Evolutionary conservation across 2,888 invertebrate genomes (phyloP).

Genomic region (Eupithecia abbreviata): DNA sequence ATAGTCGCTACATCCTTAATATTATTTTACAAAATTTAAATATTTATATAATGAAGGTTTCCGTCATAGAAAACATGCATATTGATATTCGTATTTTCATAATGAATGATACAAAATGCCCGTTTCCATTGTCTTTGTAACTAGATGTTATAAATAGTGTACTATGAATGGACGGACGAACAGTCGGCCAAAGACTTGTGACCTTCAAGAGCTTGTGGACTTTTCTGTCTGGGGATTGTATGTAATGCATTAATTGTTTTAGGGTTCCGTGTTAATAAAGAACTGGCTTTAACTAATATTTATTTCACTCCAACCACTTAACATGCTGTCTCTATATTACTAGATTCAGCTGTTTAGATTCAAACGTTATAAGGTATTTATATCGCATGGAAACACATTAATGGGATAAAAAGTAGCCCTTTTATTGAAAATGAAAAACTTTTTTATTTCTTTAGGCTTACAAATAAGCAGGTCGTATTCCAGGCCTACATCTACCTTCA

Average conservation of each 20-base stretch:
- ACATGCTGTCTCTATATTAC: background rate
- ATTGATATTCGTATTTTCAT: slow-evolving; percentile 6
- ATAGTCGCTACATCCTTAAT: background rate
- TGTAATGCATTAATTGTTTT: background rate
- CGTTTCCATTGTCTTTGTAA: slow-evolving; percentile 35
- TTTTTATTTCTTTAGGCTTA: too few species aligned
- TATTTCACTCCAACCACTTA: background rate
- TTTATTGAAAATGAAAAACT: too few species aligned
- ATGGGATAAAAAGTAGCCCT: too few species aligned
- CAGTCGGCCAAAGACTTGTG: slow-evolving; percentile 50
- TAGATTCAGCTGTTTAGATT: too few species aligned
- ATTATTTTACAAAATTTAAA: background rate
- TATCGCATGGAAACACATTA: too few species aligned
- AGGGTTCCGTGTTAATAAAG: background rate
- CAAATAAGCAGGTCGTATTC: too few species aligned
- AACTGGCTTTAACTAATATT: background rate
- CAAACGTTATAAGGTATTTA: too few species aligned
- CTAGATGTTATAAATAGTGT: slow-evolving; percentile 47
- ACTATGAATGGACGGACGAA: slow-evolving; percentile 53
- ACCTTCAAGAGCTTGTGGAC: slow-evolving; percentile 37
- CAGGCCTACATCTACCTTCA: too few species aligned
- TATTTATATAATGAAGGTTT: background rate
- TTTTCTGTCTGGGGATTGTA: slow-evolving; percentile 21
- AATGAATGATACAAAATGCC: slow-evolving; percentile 27
- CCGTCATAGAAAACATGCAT: background rate